phyloP scores from a whole-genome alignment of 2,888 invertebrate genomes.

The Ophraella communa region DNA sequence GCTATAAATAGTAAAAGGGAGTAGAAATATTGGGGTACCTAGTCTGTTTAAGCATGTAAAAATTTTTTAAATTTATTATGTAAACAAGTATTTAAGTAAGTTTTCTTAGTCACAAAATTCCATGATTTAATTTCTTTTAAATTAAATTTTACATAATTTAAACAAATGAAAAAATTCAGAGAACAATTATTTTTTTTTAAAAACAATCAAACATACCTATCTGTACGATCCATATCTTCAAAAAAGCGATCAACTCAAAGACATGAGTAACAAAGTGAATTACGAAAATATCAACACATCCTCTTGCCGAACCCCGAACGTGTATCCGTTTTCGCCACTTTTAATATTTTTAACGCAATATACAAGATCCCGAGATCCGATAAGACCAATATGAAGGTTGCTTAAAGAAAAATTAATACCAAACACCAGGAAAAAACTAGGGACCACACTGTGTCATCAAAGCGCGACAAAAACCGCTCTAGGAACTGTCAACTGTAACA shows the following conservation, averaged over 20 bases:
- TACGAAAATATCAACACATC: constrained; percentile 41
- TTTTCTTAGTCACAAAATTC: too few species aligned
- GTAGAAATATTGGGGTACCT: too few species aligned
- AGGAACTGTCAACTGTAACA: constrained; percentile 30
- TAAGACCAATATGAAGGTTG: constrained; percentile 23
- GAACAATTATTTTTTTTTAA: too few species aligned
- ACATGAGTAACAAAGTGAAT: constrained; percentile 20
- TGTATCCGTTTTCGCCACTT: constrained; percentile 42
- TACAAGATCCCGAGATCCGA: constrained; percentile 14
- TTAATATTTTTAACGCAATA: constrained; percentile 33
- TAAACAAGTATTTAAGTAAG: too few species aligned
- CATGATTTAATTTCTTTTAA: too few species aligned
- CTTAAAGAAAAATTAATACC: not conserved
- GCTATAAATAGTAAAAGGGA: too few species aligned
- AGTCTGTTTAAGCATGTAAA: too few species aligned
- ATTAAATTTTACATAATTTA: too few species aligned
- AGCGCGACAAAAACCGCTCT: constrained; percentile 10
- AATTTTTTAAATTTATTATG: too few species aligned
- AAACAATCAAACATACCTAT: constrained; percentile 16
- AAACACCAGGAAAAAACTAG: not conserved
- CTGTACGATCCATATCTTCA: constrained; percentile 21
- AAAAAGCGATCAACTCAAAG: constrained; percentile 9
- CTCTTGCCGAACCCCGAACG: too few species aligned
- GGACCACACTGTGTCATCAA: not conserved
- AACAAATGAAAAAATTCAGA: too few species aligned